Conservation (phyloP, 2,797 vertebrate genomes). For the Pseudotriccus pelzelni region DNA sequence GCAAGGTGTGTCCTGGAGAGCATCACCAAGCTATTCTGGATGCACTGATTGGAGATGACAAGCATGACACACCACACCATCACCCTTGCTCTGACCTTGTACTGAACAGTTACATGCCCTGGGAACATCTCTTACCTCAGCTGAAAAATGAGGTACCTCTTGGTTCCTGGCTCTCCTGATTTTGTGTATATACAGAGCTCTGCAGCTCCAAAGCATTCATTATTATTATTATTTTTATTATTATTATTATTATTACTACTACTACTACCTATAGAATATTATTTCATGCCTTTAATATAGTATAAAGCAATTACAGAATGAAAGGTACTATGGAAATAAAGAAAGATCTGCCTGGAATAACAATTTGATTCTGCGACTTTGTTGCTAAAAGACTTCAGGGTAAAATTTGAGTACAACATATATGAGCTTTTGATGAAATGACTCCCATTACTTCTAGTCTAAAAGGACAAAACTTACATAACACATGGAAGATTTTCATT, state of each 20-base stretch:
- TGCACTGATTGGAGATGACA: accelerated
- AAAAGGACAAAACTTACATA: neutral
- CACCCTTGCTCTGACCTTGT: neutral
- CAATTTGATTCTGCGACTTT: slow-evolving; percentile 54
- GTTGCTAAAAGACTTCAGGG: slow-evolving; percentile 52
- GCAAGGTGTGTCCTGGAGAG: neutral
- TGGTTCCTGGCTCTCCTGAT: neutral
- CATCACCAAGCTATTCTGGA: neutral
- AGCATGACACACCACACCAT: accelerated
- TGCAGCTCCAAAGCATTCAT: neutral
- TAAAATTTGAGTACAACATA: neutral
- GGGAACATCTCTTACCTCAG: accelerated
- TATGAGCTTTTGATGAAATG: slow-evolving; percentile 52
- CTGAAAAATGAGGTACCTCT: neutral
- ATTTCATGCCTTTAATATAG: slow-evolving; percentile 31
- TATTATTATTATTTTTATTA: neutral
- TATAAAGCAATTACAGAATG: slow-evolving; percentile 48
- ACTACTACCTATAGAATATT: neutral
- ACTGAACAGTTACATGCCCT: no score
- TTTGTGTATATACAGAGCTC: neutral
- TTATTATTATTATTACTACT: neutral
- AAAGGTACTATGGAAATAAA: slow-evolving; percentile 5
- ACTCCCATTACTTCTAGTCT: neutral
- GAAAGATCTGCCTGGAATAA: slow-evolving; percentile 37
- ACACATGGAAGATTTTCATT: neutral